Evolutionary conservation across 37 sponge, comb jelly and placozoan genomes (phyloP), one percentile per base, ranked within the genome.

Genomic region (Crambe crambe): DNA sequence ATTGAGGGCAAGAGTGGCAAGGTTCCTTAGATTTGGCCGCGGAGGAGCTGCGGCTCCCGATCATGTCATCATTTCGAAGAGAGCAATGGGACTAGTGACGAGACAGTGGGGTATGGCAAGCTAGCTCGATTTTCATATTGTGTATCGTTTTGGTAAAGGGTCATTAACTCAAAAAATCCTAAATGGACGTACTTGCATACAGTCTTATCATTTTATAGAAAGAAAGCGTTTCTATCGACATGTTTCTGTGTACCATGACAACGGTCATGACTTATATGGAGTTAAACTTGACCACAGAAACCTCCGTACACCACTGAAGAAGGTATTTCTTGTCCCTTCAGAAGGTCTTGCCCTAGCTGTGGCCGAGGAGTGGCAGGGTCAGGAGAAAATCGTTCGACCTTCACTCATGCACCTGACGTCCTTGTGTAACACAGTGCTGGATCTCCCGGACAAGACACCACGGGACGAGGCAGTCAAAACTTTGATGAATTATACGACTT

Each of bases 371-470:
- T 94, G 95, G 95, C 62, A 37, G 5, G 71, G 31, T 21, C 95
- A 94, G 58, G 56, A 39, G 23, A 56, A 58, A 0, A 1, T 85
- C 10, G 76, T 94, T 1, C 82, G 81, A 27, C 89, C 92, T 32
- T 68, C 85, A 18, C 31, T 80, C 41, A 94, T 94, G 95, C 92
- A 90, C 56, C 71, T 94, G 66, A 95, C 95, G 12, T 40, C 73
- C 18, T 60, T 95, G 22, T 95, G 94, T 37, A 95, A 90, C 56
- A 89, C 93, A 34, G 87, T 84, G 12, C 67, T 92, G 38, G 95
- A 95, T 58, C 37, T 72, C 8, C 75, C 83, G 10, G 42, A 42
- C 25, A 25, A 77, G 23, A 59, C 22, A 60, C 58, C 71, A 31
- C 42, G 26, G 25, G 17, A 60, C 4, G 61, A 60, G 25, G 25